Percentiles rank a stretch among this genome's conserved stretches.
Conservation (phyloP, 2,797 vertebrate species). For the Scomberomorus guttatus region DNA sequence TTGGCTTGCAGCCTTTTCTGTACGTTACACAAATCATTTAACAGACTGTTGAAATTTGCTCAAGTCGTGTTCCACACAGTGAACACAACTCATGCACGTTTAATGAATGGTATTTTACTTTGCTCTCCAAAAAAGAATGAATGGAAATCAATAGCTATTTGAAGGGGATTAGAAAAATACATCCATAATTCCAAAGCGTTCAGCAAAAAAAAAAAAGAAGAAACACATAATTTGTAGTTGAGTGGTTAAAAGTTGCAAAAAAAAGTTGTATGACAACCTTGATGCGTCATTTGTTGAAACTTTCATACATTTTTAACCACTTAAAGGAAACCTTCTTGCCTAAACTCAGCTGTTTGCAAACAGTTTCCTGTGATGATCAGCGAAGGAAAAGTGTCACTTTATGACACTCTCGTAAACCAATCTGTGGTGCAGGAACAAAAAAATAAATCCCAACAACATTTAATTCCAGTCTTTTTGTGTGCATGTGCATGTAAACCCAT, state of each 20-base stretch:
- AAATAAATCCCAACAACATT: neutral
- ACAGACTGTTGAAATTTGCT: neutral
- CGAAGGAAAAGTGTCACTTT: neutral
- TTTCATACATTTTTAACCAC: neutral
- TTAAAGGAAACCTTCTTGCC: neutral
- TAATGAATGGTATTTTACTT: neutral
- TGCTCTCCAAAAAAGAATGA: neutral
- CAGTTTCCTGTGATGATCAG: neutral
- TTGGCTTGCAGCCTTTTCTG: neutral
- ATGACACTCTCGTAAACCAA: neutral
- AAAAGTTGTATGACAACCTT: neutral
- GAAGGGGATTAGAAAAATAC: neutral
- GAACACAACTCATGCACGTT: neutral
- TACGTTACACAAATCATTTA: neutral
- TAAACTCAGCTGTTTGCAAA: neutral
- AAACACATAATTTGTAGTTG: neutral
- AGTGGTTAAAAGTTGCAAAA: neutral
- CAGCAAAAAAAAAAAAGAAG: neutral
- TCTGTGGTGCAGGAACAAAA: neutral
- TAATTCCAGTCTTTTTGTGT: slow-evolving; percentile 5
- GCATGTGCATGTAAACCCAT: slow-evolving; percentile 18
- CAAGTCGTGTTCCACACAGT: neutral
- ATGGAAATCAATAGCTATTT: neutral
- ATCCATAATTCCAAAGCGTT: neutral
- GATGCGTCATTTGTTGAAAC: neutral